Base-by-base conservation (phyloP, 2,113 vertebrate genomes). In the Tachuris rubrigastra region DNA sequence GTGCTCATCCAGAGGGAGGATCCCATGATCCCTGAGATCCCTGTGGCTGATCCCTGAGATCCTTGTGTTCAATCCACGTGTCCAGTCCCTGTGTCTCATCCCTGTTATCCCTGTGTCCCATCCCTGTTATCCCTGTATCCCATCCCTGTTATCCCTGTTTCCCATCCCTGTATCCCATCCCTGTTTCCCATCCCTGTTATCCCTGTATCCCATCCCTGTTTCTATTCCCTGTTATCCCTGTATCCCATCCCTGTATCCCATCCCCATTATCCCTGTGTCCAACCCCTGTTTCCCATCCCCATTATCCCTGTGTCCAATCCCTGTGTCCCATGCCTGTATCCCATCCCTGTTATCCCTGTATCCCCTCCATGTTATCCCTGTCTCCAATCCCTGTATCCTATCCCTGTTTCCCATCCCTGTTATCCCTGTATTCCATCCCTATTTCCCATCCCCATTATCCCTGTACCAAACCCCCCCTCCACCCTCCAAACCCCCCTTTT, bases 231-330 rank as follows among this genome's bases (percentile, higher is more conserved):
- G n/a, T n/a, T n/a, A n/a, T n/a, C n/a, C n/a, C n/a, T n/a, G n/a
- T n/a, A n/a, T 25, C 41, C 41, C 41, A 53, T 10, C 52, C 68
- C 46, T 1, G 9, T 0, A 4, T 1, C 72, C 37, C 9, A n/a
- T 19, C 30, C 52, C 10, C n/a, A n/a, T n/a, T n/a, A 77, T 8
- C 55, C 63, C 47, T 8, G 12, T 5, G 4, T 35, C 3, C 39
- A 17, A 44, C n/a, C n/a, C 67, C 46, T 2, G 11, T 0, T 6
- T 0, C 71, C 42, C 11, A 76, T 9, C 53, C 62, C 46, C 6
- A n/a, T n/a, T n/a, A 41, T 41, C 41, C n/a, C n/a, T n/a, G n/a
- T n/a, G n/a, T n/a, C 41, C 41, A 41, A 49, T 68, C 52, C 50
- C 52, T 16, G 27, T 28, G 12, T 14, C 25, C 49, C 12, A 50